phyloP scores from a whole-genome alignment of 2,113 vertebrate genomes.

The Saccopteryx bilineata region DNA sequence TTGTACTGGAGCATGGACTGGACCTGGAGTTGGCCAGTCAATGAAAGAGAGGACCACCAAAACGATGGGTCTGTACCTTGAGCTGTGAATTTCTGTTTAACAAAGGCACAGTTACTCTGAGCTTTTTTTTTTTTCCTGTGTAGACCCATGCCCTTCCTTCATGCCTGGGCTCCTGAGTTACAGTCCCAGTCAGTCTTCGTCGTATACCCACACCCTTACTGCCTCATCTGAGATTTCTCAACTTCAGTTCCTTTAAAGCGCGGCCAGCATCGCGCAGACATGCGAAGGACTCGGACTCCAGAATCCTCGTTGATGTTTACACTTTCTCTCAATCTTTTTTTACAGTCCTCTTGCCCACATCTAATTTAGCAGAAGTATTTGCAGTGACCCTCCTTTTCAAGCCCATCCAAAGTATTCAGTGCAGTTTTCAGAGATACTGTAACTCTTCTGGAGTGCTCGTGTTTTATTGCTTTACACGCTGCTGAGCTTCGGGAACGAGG shows the following conservation, averaged over 20 bases:
- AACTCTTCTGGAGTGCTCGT: not conserved
- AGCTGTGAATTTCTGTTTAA: not conserved
- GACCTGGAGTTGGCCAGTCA: not conserved
- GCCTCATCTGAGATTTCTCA: constrained; percentile 31
- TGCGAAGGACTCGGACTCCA: not conserved
- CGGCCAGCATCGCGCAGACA: not conserved
- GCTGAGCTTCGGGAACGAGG: not conserved
- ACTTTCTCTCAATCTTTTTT: not conserved
- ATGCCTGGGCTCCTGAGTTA: not conserved
- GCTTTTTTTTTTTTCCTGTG: not conserved
- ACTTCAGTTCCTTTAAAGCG: constrained; percentile 12
- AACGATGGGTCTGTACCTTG: not conserved
- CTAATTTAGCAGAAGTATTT: constrained; percentile 28
- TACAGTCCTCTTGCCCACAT: not conserved
- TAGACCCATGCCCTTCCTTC: not conserved
- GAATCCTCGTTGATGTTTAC: not conserved
- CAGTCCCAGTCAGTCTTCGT: not conserved
- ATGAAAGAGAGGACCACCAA: not conserved
- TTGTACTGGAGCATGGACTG: not conserved
- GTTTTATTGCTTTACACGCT: not conserved
- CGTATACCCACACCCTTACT: not conserved
- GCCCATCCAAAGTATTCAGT: not conserved
- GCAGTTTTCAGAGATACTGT: not conserved
- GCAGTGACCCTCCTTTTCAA: not conserved
- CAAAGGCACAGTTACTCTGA: not conserved